phyloP scores from a whole-genome alignment of 2,797 vertebrate genomes.

The Myiotriccus ornatus region DNA sequence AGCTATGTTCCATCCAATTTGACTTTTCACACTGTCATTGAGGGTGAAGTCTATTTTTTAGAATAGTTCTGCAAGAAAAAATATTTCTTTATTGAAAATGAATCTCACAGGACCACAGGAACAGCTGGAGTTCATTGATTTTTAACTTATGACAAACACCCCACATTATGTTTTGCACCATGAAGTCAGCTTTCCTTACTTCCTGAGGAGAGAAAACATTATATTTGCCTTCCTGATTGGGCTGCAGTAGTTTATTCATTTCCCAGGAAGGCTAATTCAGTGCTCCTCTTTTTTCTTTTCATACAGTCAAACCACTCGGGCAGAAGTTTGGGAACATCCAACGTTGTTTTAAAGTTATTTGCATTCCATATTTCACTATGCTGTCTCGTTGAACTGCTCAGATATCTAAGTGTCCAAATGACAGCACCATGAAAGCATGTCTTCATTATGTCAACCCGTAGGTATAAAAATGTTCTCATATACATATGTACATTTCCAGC shows the following conservation, averaged over 20 bases:
- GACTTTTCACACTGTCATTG: background rate
- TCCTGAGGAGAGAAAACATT: background rate
- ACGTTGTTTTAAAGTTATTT: background rate
- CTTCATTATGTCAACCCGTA: background rate
- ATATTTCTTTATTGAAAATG: background rate
- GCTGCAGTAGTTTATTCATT: background rate
- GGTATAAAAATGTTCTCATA: background rate
- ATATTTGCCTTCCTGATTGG: background rate
- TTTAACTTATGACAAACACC: background rate
- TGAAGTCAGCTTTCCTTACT: background rate
- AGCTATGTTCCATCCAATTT: background rate
- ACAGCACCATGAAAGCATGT: background rate
- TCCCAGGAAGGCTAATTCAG: background rate
- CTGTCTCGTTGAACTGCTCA: background rate
- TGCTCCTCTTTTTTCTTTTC: background rate
- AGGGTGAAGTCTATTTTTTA: background rate
- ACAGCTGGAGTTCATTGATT: slow-evolving; percentile 28
- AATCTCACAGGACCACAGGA: background rate
- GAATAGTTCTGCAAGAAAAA: background rate
- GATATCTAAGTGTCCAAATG: background rate
- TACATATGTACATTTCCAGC: background rate
- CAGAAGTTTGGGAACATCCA: background rate
- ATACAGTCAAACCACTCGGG: background rate
- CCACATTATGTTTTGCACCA: background rate
- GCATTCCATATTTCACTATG: background rate